Evolutionary conservation across 2,113 vertebrate genomes (phyloP).

Genomic region (Cyphomyrus discorhynchus): DNA sequence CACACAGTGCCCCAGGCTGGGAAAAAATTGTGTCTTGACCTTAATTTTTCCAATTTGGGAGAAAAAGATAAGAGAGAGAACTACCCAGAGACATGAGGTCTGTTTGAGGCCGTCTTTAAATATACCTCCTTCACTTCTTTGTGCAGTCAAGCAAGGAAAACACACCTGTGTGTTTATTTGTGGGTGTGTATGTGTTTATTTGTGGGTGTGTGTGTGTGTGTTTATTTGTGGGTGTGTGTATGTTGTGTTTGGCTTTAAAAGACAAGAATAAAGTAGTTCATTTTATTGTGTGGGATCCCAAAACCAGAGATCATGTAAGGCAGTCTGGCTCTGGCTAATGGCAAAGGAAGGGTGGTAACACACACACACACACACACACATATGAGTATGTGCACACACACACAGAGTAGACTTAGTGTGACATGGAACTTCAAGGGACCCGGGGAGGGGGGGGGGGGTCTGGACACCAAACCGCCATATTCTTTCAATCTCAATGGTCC

Average conservation of each 20-base stretch:
- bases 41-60: conserved; percentile 26
- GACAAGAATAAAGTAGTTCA: conserved; percentile 34
- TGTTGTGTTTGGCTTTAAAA: conserved; percentile 26
- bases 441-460: no score
- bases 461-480: background rate
- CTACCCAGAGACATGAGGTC: conserved; percentile 42
- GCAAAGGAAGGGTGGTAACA: conserved; percentile 11
- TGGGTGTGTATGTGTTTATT: background rate
- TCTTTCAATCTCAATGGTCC: background rate
- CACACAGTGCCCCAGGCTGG: background rate
- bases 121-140: conserved; percentile 20
- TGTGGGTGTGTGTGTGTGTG: background rate
- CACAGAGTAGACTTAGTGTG: background rate
- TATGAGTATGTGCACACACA: background rate
- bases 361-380: conserved; percentile 14
- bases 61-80: conserved; percentile 39
- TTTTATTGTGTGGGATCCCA: conserved; percentile 16
- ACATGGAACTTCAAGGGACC: background rate
- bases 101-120: conserved; percentile 31
- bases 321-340: background rate
- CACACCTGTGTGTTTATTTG: background rate
- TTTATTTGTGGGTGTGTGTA: background rate
- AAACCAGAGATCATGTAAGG: background rate
- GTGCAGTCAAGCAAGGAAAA: conserved; percentile 39
- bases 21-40: background rate